Evolutionary conservation across 1,140 invertebrate species (phyloP).

Genomic region (Drosophila sucinea): DNA sequence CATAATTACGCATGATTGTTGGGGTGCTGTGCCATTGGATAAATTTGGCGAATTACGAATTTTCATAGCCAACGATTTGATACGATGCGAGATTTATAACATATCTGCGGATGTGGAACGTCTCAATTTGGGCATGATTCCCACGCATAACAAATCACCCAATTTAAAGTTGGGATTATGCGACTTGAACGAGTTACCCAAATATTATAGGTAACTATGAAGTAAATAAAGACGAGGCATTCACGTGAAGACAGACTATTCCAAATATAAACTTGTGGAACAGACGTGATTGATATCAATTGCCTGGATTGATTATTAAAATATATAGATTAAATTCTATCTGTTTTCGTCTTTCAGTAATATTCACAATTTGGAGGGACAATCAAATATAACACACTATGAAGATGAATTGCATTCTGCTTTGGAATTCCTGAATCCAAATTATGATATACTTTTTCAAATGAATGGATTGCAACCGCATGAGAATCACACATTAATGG

Average conservation of each 20-base stretch:
- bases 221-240: no score
- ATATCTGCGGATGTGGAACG: conserved; percentile 93
- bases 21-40: conserved; percentile 83
- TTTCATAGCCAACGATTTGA: conserved; percentile 92
- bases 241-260: background rate
- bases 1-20: conserved; percentile 57
- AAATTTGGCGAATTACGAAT: conserved; percentile 91
- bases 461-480: conserved; percentile 70
- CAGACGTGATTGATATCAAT: no score
- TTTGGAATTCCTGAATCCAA: conserved; percentile 94
- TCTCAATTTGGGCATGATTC: conserved; percentile 93
- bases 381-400: conserved; percentile 83
- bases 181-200: conserved; percentile 92
- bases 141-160: conserved; percentile 87
- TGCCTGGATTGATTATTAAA: no score
- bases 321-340: background rate
- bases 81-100: conserved; percentile 94
- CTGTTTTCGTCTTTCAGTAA: conserved; percentile 10
- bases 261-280: no score
- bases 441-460: conserved; percentile 85
- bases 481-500: conserved; percentile 88
- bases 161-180: conserved; percentile 92
- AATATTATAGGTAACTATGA: conserved; percentile 91
- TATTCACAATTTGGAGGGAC: conserved; percentile 50
- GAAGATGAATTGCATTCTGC: conserved; percentile 93